Evolutionary conservation across 2,113 vertebrate species (phyloP).

Genomic region (Microtus ochrogaster): DNA sequence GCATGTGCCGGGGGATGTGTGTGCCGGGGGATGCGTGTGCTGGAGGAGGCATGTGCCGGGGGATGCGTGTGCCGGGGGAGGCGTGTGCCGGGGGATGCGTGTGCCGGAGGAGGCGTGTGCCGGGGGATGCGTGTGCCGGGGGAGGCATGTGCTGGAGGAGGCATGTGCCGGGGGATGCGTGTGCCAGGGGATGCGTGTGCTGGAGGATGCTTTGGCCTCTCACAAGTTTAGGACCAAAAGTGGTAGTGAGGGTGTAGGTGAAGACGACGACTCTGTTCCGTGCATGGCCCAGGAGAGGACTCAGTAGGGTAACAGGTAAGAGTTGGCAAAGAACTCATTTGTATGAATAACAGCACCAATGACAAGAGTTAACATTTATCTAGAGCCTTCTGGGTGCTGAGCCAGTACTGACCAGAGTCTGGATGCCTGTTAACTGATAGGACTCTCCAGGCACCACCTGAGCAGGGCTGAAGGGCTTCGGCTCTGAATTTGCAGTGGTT

Average conservation of each 20-base stretch:
- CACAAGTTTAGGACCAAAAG: too few species aligned
- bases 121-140: background rate
- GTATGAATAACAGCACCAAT: too few species aligned
- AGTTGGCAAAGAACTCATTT: background rate
- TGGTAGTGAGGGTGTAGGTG: too few species aligned
- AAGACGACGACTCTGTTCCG: background rate
- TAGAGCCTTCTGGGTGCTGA: background rate
- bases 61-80: accelerated
- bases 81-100: too few species aligned
- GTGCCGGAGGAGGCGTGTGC: background rate
- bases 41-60: background rate
- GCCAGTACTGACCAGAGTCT: background rate
- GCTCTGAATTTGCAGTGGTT: background rate
- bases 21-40: too few species aligned
- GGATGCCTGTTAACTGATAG: background rate
- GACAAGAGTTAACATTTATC: background rate
- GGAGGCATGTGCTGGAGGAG: too few species aligned
- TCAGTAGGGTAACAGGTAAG: too few species aligned
- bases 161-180: too few species aligned
- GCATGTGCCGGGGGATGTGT: background rate
- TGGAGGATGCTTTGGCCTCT: background rate
- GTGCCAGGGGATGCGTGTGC: too few species aligned
- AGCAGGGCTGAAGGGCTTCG: background rate
- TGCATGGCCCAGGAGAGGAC: background rate
- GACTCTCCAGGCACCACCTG: conserved; percentile 1